phyloP scores from a whole-genome alignment of 2,888 invertebrate species.

The Lagria hirta region DNA sequence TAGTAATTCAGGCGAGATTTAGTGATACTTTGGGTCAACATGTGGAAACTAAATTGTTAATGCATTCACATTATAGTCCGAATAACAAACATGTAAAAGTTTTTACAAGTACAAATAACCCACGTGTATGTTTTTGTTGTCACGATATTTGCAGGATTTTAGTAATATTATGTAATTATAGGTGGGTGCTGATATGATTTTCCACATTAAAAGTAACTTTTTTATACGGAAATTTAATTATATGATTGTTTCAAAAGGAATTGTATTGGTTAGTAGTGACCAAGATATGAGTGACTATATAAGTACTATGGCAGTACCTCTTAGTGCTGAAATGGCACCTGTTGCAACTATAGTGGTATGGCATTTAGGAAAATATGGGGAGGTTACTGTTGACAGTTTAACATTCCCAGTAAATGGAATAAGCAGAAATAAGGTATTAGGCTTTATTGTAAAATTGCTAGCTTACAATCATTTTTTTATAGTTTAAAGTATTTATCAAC shows the following conservation, averaged over 20 bases:
- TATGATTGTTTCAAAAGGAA: conserved; percentile 89
- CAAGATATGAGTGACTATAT: conserved; percentile 79
- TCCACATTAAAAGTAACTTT: conserved; percentile 91
- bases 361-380: conserved; percentile 78
- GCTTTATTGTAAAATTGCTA: not conserved
- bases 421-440: conserved; percentile 78
- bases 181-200: conserved; percentile 92
- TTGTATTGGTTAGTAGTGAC: conserved; percentile 80
- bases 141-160: too few species aligned
- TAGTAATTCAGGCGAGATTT: conserved; percentile 65
- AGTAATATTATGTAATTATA: conserved; percentile 52
- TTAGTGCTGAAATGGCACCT: conserved; percentile 90
- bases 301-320: conserved; percentile 77
- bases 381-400: conserved; percentile 87
- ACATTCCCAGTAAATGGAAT: conserved; percentile 98
- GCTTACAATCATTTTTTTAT: too few species aligned
- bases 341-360: conserved; percentile 88
- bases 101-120: conserved; percentile 78
- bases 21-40: conserved; percentile 68
- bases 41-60: conserved; percentile 68
- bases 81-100: conserved; percentile 82
- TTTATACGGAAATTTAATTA: conserved; percentile 88
- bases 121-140: conserved; percentile 56
- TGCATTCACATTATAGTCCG: conserved; percentile 80
- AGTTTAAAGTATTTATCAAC: conserved; percentile 84